These are phyloP conservation scores for Allophyes oxyacanthae DNA, from an alignment of 2,888 invertebrate species.

Conservation along the genomic window DNA sequence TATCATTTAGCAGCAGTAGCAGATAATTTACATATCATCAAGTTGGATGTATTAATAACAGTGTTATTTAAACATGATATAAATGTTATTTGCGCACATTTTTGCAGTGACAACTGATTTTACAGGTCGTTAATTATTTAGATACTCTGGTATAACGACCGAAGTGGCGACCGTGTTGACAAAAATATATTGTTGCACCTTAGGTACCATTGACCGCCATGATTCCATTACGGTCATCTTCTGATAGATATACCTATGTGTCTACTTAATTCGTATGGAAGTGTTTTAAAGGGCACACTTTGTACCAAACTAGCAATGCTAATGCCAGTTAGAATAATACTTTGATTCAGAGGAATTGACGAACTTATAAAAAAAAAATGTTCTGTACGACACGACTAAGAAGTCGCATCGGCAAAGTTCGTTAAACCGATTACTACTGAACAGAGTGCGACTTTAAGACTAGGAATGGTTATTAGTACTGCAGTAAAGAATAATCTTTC, in stretches of 20 bases:
- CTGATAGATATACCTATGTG: neutral
- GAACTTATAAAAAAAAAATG: too few species aligned
- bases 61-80: slow-evolving; percentile 41
- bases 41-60: slow-evolving; percentile 18
- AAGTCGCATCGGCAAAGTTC: too few species aligned
- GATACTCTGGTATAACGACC: slow-evolving; percentile 15
- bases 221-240: neutral
- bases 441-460: too few species aligned
- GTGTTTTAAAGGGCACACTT: too few species aligned
- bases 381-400: too few species aligned
- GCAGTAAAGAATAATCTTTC: too few species aligned
- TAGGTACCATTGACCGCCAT: neutral
- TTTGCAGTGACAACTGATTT: slow-evolving; percentile 43
- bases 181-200: slow-evolving; percentile 17
- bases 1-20: slow-evolving; percentile 48
- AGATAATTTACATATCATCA: slow-evolving; percentile 52
- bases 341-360: too few species aligned
- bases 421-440: too few species aligned
- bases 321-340: too few species aligned
- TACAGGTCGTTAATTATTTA: slow-evolving; percentile 45
- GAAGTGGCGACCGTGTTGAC: slow-evolving; percentile 1
- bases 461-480: too few species aligned
- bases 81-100: slow-evolving; percentile 42
- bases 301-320: too few species aligned
- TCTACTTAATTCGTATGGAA: neutral